phyloP scores from a whole-genome alignment of 2,113 vertebrate species.

The Hydrolagus affinis region DNA sequence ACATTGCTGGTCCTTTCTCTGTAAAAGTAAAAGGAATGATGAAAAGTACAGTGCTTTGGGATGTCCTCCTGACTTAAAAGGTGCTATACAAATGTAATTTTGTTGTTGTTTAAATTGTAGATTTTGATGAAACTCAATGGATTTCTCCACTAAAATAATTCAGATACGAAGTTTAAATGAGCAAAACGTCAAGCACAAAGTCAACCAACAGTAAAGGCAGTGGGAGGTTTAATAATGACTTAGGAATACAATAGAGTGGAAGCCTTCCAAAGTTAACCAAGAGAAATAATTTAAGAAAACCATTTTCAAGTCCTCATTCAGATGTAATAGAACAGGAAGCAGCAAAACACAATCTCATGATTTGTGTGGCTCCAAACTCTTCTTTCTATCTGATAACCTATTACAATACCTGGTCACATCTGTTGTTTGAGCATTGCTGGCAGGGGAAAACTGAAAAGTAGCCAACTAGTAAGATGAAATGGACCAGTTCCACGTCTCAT shows the following conservation, averaged over 20 bases:
- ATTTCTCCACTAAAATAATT: background rate
- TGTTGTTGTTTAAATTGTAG: too few species aligned
- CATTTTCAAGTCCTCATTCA: too few species aligned
- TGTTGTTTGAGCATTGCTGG: background rate
- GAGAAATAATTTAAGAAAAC: background rate
- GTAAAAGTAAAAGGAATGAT: too few species aligned
- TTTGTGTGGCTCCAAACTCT: background rate
- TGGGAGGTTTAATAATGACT: background rate
- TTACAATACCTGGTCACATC: background rate
- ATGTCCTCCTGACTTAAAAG: too few species aligned
- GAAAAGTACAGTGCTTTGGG: too few species aligned
- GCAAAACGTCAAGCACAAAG: background rate
- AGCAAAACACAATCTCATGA: background rate
- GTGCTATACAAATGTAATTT: too few species aligned
- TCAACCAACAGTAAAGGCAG: background rate
- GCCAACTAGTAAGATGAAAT: background rate
- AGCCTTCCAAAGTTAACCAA: background rate
- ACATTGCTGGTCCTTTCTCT: too few species aligned
- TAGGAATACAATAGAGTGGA: background rate
- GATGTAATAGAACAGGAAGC: too few species aligned
- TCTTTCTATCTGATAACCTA: background rate
- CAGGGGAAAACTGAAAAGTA: background rate
- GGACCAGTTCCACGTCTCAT: background rate
- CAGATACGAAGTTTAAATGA: background rate
- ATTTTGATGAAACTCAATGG: background rate